Conservation (phyloP, 2,888 invertebrate genomes). For the Cheilosia soror region DNA sequence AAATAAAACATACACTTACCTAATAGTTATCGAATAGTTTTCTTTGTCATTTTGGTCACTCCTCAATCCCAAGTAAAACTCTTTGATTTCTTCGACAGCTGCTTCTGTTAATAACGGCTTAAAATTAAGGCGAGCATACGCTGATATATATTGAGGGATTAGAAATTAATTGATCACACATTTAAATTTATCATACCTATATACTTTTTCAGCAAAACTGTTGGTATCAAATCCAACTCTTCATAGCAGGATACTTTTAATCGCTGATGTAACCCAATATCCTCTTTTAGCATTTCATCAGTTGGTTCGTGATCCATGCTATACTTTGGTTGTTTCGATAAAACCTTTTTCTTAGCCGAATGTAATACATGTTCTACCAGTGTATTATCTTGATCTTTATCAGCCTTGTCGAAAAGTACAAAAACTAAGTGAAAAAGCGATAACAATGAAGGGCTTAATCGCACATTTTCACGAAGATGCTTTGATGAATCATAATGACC, state of each 20-base stretch:
- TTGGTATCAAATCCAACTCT: conserved; percentile 89
- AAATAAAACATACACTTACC: conserved; percentile 77
- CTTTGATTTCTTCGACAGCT: conserved; percentile 89
- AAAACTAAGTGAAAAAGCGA: conserved; percentile 97
- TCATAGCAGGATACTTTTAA: conserved; percentile 85
- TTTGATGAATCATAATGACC: conserved; percentile 95
- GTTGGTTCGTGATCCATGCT: conserved; percentile 81
- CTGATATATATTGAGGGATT: conserved; percentile 79
- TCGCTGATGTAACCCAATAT: conserved; percentile 80
- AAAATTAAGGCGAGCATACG: conserved; percentile 94
- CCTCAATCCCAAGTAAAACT: conserved; percentile 92
- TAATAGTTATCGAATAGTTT: conserved; percentile 92
- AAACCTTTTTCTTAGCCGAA: conserved; percentile 83
- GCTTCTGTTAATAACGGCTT: conserved; percentile 90
- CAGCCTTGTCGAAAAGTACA: conserved; percentile 93
- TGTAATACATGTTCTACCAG: conserved; percentile 89
- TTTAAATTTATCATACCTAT: conserved; percentile 83
- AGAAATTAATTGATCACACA: background rate
- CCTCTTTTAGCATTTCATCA: conserved; percentile 80
- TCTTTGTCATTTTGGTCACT: conserved; percentile 83
- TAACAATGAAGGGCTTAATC: conserved; percentile 92
- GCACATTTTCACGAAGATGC: conserved; percentile 95
- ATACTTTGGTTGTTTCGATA: conserved; percentile 78
- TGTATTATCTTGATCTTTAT: conserved; percentile 84
- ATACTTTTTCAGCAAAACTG: conserved; percentile 92